A percentile compares a stretch with the other conserved stretches of the same genome.
These are phyloP conservation scores for Stramonita haemastoma DNA, from an alignment of 2,888 invertebrate genomes.

Conservation along the genomic window DNA sequence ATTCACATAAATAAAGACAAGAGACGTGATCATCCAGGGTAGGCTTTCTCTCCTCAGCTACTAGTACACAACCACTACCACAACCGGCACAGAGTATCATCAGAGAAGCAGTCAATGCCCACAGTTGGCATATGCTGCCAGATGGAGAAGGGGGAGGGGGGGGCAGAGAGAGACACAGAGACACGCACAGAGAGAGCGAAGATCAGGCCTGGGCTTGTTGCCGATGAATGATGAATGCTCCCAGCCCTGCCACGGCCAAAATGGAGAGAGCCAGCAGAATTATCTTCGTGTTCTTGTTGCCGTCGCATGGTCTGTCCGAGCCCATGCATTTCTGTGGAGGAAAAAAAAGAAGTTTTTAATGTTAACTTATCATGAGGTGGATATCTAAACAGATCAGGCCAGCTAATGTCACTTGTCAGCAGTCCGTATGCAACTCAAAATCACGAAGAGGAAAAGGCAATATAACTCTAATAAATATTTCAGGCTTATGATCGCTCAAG, in stretches of 20 bases:
- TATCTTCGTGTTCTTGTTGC: background rate
- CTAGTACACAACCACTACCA: conserved; percentile 23
- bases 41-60: background rate
- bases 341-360: background rate
- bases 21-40: background rate
- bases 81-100: conserved; percentile 6
- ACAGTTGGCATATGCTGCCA: background rate
- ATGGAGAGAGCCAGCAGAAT: background rate
- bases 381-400: no score
- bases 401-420: no score
- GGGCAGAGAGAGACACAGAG: background rate
- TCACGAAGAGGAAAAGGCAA: no score
- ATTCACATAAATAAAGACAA: background rate
- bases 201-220: conserved; percentile 4
- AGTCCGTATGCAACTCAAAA: no score
- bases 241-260: conserved; percentile 23
- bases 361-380: no score
- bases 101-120: background rate
- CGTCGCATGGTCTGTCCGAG: background rate
- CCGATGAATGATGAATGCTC: conserved; percentile 23
- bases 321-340: conserved; percentile 7
- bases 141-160: background rate
- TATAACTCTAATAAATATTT: no score
- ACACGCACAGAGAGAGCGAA: background rate
- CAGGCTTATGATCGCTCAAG: no score